A percentile compares a stretch with the other conserved stretches of the same genome.
These are phyloP conservation scores for Dusona sp. DNA, from an alignment of 2,888 invertebrate species.

Conservation along the genomic window DNA sequence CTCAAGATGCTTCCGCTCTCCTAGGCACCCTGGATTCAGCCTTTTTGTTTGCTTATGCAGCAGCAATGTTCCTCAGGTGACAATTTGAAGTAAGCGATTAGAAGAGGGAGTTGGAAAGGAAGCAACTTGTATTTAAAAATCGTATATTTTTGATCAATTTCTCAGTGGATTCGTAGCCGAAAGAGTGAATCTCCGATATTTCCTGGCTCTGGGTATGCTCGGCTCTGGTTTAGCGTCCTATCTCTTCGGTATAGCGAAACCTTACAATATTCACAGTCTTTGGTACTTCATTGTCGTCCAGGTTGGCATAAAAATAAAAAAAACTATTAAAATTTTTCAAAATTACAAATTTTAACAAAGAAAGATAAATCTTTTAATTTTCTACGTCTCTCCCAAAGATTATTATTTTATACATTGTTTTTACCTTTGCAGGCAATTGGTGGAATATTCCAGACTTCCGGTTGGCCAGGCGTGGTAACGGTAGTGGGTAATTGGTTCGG, in stretches of 20 bases:
- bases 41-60: constrained; percentile 96
- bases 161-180: constrained; percentile 95
- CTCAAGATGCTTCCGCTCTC: constrained; percentile 89
- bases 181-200: constrained; percentile 95
- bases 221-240: constrained; percentile 94
- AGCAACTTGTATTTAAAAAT: constrained; percentile 43
- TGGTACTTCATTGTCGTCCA: constrained; percentile 94
- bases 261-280: constrained; percentile 92
- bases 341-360: neutral
- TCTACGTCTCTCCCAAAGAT: neutral
- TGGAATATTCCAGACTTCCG: constrained; percentile 96
- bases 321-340: neutral
- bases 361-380: neutral
- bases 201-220: constrained; percentile 96
- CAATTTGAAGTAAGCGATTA: constrained; percentile 71
- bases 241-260: constrained; percentile 94
- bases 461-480: constrained; percentile 98
- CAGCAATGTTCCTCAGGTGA: constrained; percentile 94
- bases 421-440: constrained; percentile 88
- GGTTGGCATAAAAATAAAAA: constrained; percentile 84
- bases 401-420: constrained; percentile 41
- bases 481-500: constrained; percentile 99
- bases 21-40: constrained; percentile 96
- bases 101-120: neutral
- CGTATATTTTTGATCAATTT: constrained; percentile 67